Evolutionary conservation across 2,888 invertebrate genomes (phyloP).

Genomic region (Lochmaea crataegi): DNA sequence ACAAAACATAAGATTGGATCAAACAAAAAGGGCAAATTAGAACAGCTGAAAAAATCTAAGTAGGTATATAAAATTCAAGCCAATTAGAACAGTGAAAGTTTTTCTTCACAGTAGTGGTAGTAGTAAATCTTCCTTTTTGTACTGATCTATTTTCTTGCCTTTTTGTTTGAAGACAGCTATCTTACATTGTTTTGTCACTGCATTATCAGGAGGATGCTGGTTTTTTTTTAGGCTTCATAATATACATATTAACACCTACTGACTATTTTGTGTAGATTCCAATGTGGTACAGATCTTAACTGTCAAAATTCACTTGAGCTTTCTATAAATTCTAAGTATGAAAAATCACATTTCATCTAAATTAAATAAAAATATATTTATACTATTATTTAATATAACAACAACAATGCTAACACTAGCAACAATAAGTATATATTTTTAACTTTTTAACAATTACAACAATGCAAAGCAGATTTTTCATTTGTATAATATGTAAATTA

Average conservation of each 20-base stretch:
- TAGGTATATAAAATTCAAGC: neutral
- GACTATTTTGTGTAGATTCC: slow-evolving; percentile 50
- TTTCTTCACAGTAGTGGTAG: neutral
- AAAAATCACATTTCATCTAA: slow-evolving; percentile 55
- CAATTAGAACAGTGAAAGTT: neutral
- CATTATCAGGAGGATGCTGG: slow-evolving; percentile 7
- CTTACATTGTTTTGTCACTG: slow-evolving; percentile 1
- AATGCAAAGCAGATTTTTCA: slow-evolving; percentile 61
- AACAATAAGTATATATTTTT: slow-evolving; percentile 64
- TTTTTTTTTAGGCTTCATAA: slow-evolving; percentile 31
- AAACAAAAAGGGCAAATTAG: slow-evolving; percentile 1
- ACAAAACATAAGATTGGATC: slow-evolving; percentile 2
- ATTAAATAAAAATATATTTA: slow-evolving; percentile 58
- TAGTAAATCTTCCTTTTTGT: neutral
- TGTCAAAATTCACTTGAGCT: slow-evolving; percentile 28
- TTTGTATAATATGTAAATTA: neutral
- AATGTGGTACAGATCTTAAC: slow-evolving; percentile 42
- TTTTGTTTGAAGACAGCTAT: slow-evolving; percentile 3
- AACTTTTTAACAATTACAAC: slow-evolving; percentile 64
- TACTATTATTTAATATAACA: slow-evolving; percentile 61
- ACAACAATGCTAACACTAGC: slow-evolving; percentile 64
- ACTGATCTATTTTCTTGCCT: neutral
- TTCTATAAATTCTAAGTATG: slow-evolving; percentile 51
- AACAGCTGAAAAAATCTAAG: neutral
- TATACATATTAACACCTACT: slow-evolving; percentile 36